A percentile compares a stretch with the other conserved stretches of the same genome.
phyloP scores from a whole-genome alignment of 2,113 vertebrate genomes.

The Oncorhynchus nerka region DNA sequence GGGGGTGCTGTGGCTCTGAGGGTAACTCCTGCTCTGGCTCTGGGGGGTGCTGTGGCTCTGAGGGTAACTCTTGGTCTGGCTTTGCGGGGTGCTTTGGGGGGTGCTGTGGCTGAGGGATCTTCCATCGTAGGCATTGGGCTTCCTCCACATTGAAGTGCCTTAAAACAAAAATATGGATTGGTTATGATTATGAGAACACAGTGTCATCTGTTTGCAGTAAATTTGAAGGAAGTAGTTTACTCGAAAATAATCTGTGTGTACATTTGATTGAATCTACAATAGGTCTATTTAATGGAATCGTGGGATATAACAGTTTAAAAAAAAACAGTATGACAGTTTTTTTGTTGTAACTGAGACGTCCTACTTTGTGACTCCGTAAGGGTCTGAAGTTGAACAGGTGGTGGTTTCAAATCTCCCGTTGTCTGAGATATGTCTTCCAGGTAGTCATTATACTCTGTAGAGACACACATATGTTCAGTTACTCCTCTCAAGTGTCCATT shows the following conservation, averaged over 20 bases:
- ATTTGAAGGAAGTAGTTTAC: background rate
- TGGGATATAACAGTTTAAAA: too few species aligned
- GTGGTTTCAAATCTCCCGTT: slow-evolving; percentile 3
- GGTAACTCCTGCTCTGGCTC: too few species aligned
- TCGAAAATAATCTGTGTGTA: background rate
- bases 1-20: too few species aligned
- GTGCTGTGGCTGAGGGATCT: slow-evolving; percentile 21
- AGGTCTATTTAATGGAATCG: too few species aligned
- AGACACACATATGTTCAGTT: background rate
- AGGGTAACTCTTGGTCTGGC: too few species aligned
- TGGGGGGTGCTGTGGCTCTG: too few species aligned
- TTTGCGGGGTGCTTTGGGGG: too few species aligned
- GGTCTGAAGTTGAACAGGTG: slow-evolving; percentile 7
- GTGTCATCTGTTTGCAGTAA: too few species aligned
- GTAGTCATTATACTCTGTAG: slow-evolving; percentile 40
- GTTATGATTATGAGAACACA: too few species aligned
- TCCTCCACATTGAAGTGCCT: slow-evolving; percentile 62
- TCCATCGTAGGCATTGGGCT: slow-evolving; percentile 35
- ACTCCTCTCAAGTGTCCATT: background rate
- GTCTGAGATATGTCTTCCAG: slow-evolving; percentile 25
- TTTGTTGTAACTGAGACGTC: too few species aligned
- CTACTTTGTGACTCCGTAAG: slow-evolving; percentile 39
- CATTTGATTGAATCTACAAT: too few species aligned
- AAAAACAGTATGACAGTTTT: too few species aligned
- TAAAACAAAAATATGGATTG: slow-evolving; percentile 21